A percentile compares a stretch with the other conserved stretches of the same genome.
Evolutionary conservation across 2,797 vertebrate genomes (phyloP).

Genomic region (Oreochromis mossambicus): DNA sequence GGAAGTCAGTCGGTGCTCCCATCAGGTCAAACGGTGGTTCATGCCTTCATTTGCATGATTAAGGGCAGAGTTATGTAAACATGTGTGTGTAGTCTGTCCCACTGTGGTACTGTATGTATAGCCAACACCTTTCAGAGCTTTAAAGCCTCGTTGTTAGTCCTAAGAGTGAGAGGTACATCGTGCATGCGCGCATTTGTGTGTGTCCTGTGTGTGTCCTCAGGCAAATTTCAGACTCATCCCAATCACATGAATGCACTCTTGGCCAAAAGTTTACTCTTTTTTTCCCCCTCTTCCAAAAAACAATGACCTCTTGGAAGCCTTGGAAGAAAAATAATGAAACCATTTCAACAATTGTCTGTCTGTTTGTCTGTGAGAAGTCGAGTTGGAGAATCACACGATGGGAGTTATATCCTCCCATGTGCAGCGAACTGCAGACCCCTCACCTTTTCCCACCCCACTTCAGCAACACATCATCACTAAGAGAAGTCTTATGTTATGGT

Average conservation of each 20-base stretch:
- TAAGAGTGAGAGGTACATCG: not conserved
- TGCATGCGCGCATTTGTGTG: not conserved
- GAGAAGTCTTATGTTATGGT: constrained; percentile 11
- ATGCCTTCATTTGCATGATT: constrained; percentile 34
- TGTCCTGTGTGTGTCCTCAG: not conserved
- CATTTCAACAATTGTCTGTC: constrained; percentile 48
- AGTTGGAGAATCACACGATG: constrained; percentile 16
- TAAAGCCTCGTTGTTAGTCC: not conserved
- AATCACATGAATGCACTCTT: constrained; percentile 25
- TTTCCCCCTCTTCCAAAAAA: not conserved
- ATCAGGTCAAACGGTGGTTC: not conserved
- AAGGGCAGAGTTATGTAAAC: not conserved
- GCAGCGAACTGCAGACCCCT: constrained; percentile 24
- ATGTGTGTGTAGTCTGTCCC: not conserved
- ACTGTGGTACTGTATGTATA: not conserved
- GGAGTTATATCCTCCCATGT: constrained; percentile 25
- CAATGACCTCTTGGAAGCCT: constrained; percentile 16
- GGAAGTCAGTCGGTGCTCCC: not conserved
- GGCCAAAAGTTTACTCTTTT: constrained; percentile 12
- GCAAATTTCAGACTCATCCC: constrained; percentile 18
- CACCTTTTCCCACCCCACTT: constrained; percentile 5
- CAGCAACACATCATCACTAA: constrained; percentile 17
- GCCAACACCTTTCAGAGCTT: not conserved
- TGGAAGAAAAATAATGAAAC: constrained; percentile 23
- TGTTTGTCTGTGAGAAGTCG: constrained; percentile 50